A percentile compares a stretch with the other conserved stretches of the same genome.
Conservation (phyloP, 1,140 invertebrate genomes). For the Drosophila lacteicornis region DNA sequence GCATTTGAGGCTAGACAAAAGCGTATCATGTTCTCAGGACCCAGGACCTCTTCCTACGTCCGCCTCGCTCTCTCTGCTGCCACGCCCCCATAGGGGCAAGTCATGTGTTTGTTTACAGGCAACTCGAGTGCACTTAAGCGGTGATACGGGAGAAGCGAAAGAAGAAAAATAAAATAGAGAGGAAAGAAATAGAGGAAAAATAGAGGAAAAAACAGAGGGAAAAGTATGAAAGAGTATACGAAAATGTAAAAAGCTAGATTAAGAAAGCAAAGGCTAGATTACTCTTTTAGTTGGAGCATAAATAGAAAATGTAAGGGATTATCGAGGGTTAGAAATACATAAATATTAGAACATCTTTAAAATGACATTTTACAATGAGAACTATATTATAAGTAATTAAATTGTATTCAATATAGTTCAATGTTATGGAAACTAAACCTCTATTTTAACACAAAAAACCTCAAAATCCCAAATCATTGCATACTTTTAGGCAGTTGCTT, state of each 20-base stretch:
- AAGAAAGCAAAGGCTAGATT: too few species aligned
- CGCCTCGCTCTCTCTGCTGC: background rate
- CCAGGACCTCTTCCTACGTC: background rate
- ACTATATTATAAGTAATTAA: too few species aligned
- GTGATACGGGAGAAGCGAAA: conserved; percentile 33
- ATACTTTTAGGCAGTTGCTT: too few species aligned
- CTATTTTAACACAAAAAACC: too few species aligned
- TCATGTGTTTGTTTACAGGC: conserved; percentile 74
- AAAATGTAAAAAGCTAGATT: background rate
- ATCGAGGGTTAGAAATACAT: too few species aligned
- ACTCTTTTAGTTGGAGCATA: too few species aligned
- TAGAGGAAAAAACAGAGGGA: background rate
- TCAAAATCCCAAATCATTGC: too few species aligned
- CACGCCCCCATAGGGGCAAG: conserved; percentile 18
- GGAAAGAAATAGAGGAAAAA: background rate
- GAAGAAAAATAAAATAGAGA: conserved; percentile 18
- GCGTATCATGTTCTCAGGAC: conserved; percentile 66
- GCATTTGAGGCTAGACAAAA: conserved; percentile 65
- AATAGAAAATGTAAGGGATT: too few species aligned
- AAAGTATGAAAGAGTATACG: background rate
- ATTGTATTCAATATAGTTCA: too few species aligned
- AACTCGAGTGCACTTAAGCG: conserved; percentile 81
- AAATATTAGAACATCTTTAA: too few species aligned
- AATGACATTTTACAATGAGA: too few species aligned
- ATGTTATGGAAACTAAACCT: too few species aligned